Conservation (phyloP, 2,888 invertebrate genomes). For the Chironomus riparius region DNA sequence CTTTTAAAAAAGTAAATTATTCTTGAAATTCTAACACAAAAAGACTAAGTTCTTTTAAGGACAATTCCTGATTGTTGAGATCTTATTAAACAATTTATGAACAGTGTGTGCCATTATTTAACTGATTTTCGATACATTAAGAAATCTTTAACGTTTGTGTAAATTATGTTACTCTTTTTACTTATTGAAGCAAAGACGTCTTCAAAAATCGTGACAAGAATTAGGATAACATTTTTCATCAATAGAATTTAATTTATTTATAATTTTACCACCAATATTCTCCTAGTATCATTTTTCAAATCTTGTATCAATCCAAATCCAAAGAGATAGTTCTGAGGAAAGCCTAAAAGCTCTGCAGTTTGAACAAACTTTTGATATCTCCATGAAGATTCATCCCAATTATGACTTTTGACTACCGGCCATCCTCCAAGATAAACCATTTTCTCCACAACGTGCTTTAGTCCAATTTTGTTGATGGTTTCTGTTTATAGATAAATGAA, state of each 20-base stretch:
- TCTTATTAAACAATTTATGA: no score
- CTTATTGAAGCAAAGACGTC: no score
- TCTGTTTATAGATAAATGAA: slow-evolving; percentile 47
- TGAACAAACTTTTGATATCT: background rate
- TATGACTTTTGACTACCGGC: slow-evolving; percentile 66
- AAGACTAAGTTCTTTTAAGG: no score
- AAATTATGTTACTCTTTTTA: no score
- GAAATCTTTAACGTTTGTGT: no score
- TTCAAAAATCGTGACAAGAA: no score
- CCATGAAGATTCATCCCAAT: slow-evolving; percentile 50
- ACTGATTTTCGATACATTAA: no score
- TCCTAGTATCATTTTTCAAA: background rate
- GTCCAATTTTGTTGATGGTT: slow-evolving; percentile 62
- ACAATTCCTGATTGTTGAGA: no score
- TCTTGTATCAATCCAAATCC: slow-evolving; percentile 22
- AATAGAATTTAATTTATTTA: slow-evolving; percentile 3
- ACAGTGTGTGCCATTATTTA: no score
- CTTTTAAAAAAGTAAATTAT: no score
- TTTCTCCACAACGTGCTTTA: slow-evolving; percentile 57
- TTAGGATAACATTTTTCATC: no score
- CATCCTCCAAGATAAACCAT: slow-evolving; percentile 69
- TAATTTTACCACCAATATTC: slow-evolving; percentile 4
- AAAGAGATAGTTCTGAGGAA: slow-evolving; percentile 29
- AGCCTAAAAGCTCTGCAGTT: slow-evolving; percentile 27
- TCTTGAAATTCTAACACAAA: no score